Evolutionary conservation across 2,113 vertebrate species (phyloP).

Genomic region (Pelecanus crispus): DNA sequence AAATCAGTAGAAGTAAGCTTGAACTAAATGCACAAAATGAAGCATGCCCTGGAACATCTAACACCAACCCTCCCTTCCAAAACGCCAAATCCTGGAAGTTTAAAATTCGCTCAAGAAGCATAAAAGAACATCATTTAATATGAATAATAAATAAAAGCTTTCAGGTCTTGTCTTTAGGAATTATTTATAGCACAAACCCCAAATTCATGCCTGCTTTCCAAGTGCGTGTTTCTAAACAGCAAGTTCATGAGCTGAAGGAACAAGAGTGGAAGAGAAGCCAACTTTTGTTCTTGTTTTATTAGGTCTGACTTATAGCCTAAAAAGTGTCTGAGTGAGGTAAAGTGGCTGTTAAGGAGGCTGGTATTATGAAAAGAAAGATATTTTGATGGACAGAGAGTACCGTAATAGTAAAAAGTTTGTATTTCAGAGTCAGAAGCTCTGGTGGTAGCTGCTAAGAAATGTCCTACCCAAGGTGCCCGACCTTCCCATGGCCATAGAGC

Average conservation of each 20-base stretch:
- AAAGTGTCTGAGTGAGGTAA: not conserved
- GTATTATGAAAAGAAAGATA: not conserved
- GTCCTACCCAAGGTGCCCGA: accelerated
- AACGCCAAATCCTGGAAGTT: not conserved
- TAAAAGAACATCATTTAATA: not conserved
- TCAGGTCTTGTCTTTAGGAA: not conserved
- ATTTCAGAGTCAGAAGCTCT: not conserved
- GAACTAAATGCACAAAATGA: not conserved
- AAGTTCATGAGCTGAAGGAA: not conserved
- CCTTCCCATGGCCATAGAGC: not conserved
- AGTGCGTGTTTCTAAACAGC: not conserved
- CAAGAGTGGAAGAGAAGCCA: not conserved
- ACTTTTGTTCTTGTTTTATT: not conserved
- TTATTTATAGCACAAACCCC: not conserved
- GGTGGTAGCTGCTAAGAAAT: not conserved
- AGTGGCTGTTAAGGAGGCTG: not conserved
- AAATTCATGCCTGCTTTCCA: not conserved
- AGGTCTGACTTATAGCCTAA: not conserved
- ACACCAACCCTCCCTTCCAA: not conserved
- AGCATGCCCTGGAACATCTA: accelerated
- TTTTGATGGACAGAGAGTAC: not conserved
- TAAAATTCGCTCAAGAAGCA: not conserved
- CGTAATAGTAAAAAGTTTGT: not conserved
- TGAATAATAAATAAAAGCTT: not conserved
- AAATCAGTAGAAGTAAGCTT: not conserved